phyloP scores from a whole-genome alignment of 2,888 invertebrate species.

The Protonemura montana region DNA sequence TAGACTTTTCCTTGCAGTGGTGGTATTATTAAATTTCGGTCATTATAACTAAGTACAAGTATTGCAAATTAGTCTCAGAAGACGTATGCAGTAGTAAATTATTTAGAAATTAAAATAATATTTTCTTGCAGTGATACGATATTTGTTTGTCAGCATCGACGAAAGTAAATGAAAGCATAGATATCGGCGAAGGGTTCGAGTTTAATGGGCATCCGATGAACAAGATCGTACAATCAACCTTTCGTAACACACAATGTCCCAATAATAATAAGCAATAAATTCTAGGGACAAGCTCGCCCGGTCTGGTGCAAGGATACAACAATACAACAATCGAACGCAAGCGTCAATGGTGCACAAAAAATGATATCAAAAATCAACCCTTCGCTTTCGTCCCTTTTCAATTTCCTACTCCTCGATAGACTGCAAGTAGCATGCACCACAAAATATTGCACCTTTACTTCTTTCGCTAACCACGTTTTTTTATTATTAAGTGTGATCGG shows the following conservation, averaged over 20 bases:
- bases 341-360: slow-evolving; percentile 23
- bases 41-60: background rate
- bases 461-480: slow-evolving; percentile 31
- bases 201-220: background rate
- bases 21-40: background rate
- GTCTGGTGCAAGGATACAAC: background rate
- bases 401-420: background rate
- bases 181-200: background rate
- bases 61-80: background rate
- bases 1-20: background rate
- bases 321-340: slow-evolving; percentile 21
- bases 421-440: background rate
- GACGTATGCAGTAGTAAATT: background rate
- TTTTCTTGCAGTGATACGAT: background rate
- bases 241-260: background rate
- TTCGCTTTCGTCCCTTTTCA: slow-evolving; percentile 25
- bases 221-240: background rate
- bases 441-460: slow-evolving; percentile 22
- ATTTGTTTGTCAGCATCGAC: too few species aligned
- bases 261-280: background rate
- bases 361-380: slow-evolving; percentile 37
- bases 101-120: background rate
- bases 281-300: background rate
- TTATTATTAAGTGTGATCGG: slow-evolving; percentile 37
- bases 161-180: too few species aligned